These are phyloP conservation scores for Atrichornis clamosus DNA, from an alignment of 2,113 vertebrate species.

Conservation along the genomic window DNA sequence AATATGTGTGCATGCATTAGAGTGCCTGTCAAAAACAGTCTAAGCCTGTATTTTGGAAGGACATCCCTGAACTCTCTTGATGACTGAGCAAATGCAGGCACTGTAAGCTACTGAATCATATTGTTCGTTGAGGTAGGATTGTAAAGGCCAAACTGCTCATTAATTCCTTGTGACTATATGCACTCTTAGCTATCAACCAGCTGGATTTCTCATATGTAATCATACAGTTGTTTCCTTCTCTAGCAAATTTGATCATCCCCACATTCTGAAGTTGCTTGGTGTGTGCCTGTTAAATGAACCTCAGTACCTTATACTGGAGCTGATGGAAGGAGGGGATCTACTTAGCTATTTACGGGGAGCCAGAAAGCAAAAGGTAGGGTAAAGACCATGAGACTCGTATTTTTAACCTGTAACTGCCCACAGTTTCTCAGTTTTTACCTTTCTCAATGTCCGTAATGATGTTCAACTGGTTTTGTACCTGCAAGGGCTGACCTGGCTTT, in stretches of 20 bases:
- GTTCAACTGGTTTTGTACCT: not conserved
- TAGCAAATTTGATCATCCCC: constrained; percentile 79
- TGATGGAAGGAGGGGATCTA: constrained; percentile 82
- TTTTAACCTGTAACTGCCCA: not conserved
- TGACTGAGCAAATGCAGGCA: not conserved
- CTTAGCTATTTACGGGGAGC: constrained; percentile 74
- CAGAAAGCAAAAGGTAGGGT: constrained; percentile 54
- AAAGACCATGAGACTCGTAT: not conserved
- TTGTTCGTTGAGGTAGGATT: not conserved
- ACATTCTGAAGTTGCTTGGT: constrained; percentile 78
- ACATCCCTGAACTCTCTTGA: not conserved
- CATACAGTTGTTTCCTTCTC: not conserved
- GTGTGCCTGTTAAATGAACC: constrained; percentile 77
- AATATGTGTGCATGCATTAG: not conserved
- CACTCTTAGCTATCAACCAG: not conserved
- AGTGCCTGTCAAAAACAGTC: not conserved
- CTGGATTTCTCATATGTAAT: not conserved
- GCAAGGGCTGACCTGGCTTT: not conserved
- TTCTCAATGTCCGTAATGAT: not conserved
- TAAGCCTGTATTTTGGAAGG: not conserved
- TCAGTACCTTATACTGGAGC: constrained; percentile 77
- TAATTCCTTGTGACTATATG: not conserved
- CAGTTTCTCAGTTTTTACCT: not conserved
- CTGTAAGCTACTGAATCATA: not conserved
- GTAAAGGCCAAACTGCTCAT: not conserved